Base-by-base conservation (phyloP, 1,140 invertebrate species). In the Aphelinus certus region DNA sequence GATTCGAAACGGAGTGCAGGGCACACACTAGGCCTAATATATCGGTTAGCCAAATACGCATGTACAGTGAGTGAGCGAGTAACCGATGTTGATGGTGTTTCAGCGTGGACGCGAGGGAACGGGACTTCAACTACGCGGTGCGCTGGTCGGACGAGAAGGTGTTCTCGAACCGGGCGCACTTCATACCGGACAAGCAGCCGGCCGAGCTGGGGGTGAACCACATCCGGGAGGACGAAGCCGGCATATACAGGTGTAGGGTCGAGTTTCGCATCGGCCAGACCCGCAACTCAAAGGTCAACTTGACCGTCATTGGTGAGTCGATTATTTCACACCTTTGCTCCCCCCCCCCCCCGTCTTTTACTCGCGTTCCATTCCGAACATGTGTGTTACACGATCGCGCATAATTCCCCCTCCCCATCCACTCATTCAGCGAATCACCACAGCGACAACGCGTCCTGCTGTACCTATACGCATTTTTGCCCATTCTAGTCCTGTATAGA, bases 261-360 rank as follows among this genome's bases (percentile, higher is more conserved):
- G 95, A 97, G 85, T 97, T 96, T 87, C 92, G 93, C 82, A 91
- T 94, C 78, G 95, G 94, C 7, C 95, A 96, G 85, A 96, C 95
- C 1, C 90, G 94, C 80, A 97, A 97, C 84, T 94, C 92, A 62
- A 93, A 92, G 87, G 92, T 97, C 79, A 95, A 95, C 84, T 90
- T 97, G 67, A 95, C 94, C 78, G 93, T 97, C 71, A 94, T 96
- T 83, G 94, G 95, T 97, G 89, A 94, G 94, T 90, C 26, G 26
- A 26, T 26, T 26, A 26, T 26, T 26, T 26, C 26, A 26, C 26
- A 26, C 26, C 26, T 26, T 26, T 26, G 26, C 26, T 26, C 26
- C 26, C 26, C 26, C 26, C n/a, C n/a, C 26, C 26, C 26, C 26
- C 26, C 26, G 26, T 26, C 26, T 26, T 26, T 26, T 26, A 26